These are phyloP conservation scores for Diachasmimorpha longicaudata DNA, from an alignment of 1,140 invertebrate species.

Conservation along the genomic window DNA sequence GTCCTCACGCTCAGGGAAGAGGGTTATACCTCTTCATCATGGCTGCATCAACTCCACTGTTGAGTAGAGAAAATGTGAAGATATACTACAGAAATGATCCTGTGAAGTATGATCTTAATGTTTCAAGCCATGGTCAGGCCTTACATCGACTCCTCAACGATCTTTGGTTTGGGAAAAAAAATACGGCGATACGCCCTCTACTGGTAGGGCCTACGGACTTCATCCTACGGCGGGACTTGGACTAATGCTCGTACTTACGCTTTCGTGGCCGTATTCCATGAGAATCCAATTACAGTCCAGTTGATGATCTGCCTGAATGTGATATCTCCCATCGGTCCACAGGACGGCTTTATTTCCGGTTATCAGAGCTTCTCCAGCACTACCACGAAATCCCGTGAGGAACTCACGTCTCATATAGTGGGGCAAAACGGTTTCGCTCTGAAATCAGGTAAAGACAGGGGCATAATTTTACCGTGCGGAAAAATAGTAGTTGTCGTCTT, in stretches of 20 bases:
- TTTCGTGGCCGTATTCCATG: slow-evolving; percentile 71
- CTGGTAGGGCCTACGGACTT: no score
- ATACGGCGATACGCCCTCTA: background rate
- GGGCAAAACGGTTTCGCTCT: slow-evolving; percentile 72
- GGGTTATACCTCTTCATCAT: slow-evolving; percentile 60
- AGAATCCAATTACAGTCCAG: slow-evolving; percentile 83
- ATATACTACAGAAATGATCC: slow-evolving; percentile 66
- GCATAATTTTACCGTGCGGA: background rate
- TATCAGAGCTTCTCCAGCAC: slow-evolving; percentile 79
- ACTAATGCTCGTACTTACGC: slow-evolving; percentile 58
- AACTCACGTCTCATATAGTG: slow-evolving; percentile 82
- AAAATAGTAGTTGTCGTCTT: no score
- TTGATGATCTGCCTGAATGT: slow-evolving; percentile 76
- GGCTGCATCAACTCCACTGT: slow-evolving; percentile 56
- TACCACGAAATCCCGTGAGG: slow-evolving; percentile 88
- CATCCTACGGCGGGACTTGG: no score
- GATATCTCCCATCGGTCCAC: slow-evolving; percentile 91
- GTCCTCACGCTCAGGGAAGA: slow-evolving; percentile 62
- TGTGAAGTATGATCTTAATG: slow-evolving; percentile 64
- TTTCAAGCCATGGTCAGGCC: background rate
- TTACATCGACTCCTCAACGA: background rate
- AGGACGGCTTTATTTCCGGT: slow-evolving; percentile 77
- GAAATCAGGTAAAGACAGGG: background rate
- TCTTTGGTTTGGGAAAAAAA: background rate
- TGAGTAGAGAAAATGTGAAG: slow-evolving; percentile 53